Conservation (phyloP, 2,888 invertebrate species). For the Eristalis tenax region DNA sequence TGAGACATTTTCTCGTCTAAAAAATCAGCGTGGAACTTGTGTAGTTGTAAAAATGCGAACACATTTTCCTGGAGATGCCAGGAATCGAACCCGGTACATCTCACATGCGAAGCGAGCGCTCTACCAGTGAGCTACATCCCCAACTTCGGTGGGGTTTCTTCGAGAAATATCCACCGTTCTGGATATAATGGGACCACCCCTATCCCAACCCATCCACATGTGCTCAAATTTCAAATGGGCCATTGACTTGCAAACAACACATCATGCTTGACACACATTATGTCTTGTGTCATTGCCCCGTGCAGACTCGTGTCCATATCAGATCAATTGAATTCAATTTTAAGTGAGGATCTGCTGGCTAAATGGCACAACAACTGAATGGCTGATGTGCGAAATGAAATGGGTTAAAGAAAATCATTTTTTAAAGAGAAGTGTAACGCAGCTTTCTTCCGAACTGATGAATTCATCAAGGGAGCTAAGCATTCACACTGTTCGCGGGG, state of each 20-base stretch:
- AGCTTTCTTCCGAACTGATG: not conserved
- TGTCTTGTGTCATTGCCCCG: not conserved
- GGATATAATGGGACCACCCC: not conserved
- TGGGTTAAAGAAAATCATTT: conserved; percentile 22
- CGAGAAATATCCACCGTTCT: not conserved
- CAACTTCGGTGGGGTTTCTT: conserved; percentile 19
- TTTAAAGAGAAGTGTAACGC: conserved; percentile 1
- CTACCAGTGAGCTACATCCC: conserved; percentile 77
- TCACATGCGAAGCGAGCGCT: conserved; percentile 78
- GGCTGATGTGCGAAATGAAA: not conserved
- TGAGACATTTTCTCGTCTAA: too few relatives aligned
- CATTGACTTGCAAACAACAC: too few relatives aligned
- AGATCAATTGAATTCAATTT: conserved; percentile 37
- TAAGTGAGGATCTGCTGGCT: conserved; percentile 2
- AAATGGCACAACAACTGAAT: conserved; percentile 3
- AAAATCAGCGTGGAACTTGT: not conserved
- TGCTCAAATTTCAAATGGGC: too few relatives aligned
- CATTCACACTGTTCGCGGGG: not conserved
- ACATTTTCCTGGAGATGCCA: conserved; percentile 74
- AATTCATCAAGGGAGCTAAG: not conserved
- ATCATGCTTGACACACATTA: not conserved
- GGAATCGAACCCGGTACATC: conserved; percentile 77
- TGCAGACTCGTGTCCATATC: not conserved
- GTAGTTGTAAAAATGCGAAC: not conserved
- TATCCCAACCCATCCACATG: too few relatives aligned